Conservation (phyloP, 2,888 invertebrate genomes). For the Chymomyza caudatula region DNA sequence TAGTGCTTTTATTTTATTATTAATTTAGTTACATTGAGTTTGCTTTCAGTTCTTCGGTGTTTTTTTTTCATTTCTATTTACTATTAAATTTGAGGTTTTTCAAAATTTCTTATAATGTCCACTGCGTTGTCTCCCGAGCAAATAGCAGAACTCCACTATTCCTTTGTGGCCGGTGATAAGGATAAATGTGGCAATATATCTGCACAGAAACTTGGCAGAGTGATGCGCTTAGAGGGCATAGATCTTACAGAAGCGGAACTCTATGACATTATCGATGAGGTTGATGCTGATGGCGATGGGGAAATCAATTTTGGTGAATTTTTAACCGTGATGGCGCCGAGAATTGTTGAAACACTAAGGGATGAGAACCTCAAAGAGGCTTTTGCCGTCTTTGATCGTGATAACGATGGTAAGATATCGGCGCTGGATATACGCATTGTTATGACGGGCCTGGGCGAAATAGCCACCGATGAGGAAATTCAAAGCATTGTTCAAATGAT, state of each 20-base stretch:
- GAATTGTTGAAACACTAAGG: constrained; percentile 98
- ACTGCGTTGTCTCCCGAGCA: constrained; percentile 94
- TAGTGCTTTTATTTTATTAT: constrained; percentile 58
- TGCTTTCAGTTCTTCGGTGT: neutral
- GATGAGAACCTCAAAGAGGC: constrained; percentile 92
- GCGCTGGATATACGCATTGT: constrained; percentile 97
- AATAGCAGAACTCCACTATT: constrained; percentile 99
- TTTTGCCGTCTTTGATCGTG: constrained; percentile 88
- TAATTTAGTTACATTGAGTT: constrained; percentile 32
- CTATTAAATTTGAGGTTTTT: neutral
- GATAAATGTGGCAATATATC: constrained; percentile 98
- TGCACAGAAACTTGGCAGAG: constrained; percentile 97
- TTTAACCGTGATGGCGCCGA: constrained; percentile 98
- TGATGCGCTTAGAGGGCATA: constrained; percentile 97
- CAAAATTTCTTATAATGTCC: constrained; percentile 1
- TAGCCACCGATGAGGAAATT: constrained; percentile 97
- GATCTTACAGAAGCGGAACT: constrained; percentile 99
- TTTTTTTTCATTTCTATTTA: neutral
- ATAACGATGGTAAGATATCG: constrained; percentile 97
- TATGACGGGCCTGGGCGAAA: constrained; percentile 98
- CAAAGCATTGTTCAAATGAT: constrained; percentile 98
- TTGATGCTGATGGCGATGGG: constrained; percentile 84
- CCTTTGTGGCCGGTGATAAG: constrained; percentile 98
- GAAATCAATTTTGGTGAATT: constrained; percentile 99
- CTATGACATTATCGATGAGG: constrained; percentile 99